Percentiles rank a stretch among this genome's conserved stretches.
These are phyloP conservation scores for Rapana venosa DNA, from an alignment of 2,888 invertebrate genomes.

Conservation along the genomic window DNA sequence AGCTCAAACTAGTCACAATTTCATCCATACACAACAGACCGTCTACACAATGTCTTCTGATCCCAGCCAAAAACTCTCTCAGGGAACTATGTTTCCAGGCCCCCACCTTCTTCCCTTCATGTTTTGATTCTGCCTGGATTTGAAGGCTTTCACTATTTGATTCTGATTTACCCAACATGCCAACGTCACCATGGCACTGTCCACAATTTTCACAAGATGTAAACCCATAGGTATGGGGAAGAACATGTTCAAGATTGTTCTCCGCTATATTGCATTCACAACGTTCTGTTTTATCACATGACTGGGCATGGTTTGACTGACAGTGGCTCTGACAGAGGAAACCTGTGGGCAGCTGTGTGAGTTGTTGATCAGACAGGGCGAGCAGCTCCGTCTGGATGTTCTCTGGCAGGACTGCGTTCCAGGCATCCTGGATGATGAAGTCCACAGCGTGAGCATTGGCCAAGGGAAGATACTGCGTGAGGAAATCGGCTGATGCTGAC, in stretches of 20 bases:
- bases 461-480: constrained; percentile 63
- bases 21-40: background rate
- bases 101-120: background rate
- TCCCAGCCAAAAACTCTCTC: constrained; percentile 37
- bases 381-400: constrained; percentile 58
- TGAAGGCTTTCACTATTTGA: background rate
- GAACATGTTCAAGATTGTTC: background rate
- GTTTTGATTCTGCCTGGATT: background rate
- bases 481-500: constrained; percentile 53
- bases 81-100: constrained; percentile 28
- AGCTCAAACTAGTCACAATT: background rate
- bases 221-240: background rate
- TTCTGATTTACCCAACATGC: background rate
- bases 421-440: constrained; percentile 66
- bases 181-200: too few relatives aligned
- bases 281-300: background rate
- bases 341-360: constrained; percentile 49
- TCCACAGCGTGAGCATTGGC: constrained; percentile 72
- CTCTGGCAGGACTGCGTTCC: constrained; percentile 61
- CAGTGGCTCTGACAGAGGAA: background rate
- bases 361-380: constrained; percentile 54
- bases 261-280: background rate
- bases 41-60: constrained; percentile 41
- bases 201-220: background rate
- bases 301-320: background rate